A percentile compares a stretch with the other conserved stretches of the same genome.
Evolutionary conservation across 1,140 invertebrate genomes (phyloP).

Genomic region (Neodiprion pinetum): DNA sequence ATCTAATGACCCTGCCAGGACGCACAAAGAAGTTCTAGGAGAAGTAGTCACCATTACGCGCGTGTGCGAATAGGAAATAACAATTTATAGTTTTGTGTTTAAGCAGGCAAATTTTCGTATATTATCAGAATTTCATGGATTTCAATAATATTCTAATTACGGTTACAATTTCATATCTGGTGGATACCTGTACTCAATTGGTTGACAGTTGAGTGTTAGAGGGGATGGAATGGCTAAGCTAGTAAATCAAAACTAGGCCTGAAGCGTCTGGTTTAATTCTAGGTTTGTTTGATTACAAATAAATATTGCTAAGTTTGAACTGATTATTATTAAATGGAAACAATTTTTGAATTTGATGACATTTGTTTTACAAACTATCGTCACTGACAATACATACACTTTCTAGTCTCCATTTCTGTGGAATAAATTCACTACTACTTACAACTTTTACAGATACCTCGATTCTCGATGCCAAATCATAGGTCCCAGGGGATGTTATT

Average conservation of each 20-base stretch:
- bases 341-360: conserved; percentile 23
- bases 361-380: conserved; percentile 30
- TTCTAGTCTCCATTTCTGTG: conserved; percentile 56
- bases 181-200: too few species aligned
- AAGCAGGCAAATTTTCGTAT: too few species aligned
- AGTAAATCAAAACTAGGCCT: background rate
- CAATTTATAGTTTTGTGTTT: too few species aligned
- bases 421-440: conserved; percentile 50
- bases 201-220: too few species aligned
- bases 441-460: conserved; percentile 50
- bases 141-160: too few species aligned
- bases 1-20: too few species aligned
- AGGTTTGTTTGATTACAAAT: background rate
- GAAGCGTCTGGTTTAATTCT: background rate
- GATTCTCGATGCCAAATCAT: conserved; percentile 56
- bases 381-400: conserved; percentile 54
- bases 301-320: background rate
- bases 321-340: conserved; percentile 31
- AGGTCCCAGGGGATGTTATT: conserved; percentile 53
- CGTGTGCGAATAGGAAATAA: too few species aligned
- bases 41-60: too few species aligned
- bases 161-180: too few species aligned
- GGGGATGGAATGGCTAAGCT: too few species aligned
- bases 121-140: too few species aligned
- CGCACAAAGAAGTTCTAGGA: too few species aligned